A percentile compares a stretch with the other conserved stretches of the same genome.
Conservation (phyloP, 2,113 vertebrate species). For the Petaurus breviceps region DNA sequence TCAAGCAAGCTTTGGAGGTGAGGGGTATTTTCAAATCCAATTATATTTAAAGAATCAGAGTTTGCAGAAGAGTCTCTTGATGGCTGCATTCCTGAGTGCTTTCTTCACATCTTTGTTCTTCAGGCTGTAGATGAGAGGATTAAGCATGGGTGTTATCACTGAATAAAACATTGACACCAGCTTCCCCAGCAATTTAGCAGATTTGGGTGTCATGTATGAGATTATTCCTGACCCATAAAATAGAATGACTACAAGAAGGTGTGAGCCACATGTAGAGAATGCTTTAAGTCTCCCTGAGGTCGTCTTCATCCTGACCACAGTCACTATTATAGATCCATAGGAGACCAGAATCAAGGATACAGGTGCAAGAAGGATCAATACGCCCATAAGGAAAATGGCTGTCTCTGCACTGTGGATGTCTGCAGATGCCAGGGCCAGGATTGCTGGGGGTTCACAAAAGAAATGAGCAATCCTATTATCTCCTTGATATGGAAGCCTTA, state of each 20-base stretch:
- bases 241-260: constrained; percentile 56
- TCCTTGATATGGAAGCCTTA: constrained; percentile 56
- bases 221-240: constrained; percentile 67
- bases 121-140: constrained; percentile 66
- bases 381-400: constrained; percentile 61
- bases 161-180: constrained; percentile 70
- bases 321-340: constrained; percentile 54
- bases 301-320: constrained; percentile 50
- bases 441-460: constrained; percentile 64
- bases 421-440: constrained; percentile 66
- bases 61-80: not conserved
- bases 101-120: constrained; percentile 64
- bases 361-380: constrained; percentile 56
- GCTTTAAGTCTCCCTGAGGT: constrained; percentile 46
- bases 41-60: not conserved
- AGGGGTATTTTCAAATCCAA: not conserved
- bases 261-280: constrained; percentile 51
- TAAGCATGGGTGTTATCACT: constrained; percentile 63
- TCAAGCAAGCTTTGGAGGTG: not conserved
- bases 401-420: constrained; percentile 60
- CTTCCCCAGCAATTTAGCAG: constrained; percentile 60
- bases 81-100: constrained; percentile 12
- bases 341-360: constrained; percentile 65
- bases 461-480: constrained; percentile 61
- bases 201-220: constrained; percentile 63